A percentile compares a stretch with the other conserved stretches of the same genome.
These are phyloP conservation scores for Tupaia tana DNA, from an alignment of 2,113 vertebrate genomes.

Conservation along the genomic window DNA sequence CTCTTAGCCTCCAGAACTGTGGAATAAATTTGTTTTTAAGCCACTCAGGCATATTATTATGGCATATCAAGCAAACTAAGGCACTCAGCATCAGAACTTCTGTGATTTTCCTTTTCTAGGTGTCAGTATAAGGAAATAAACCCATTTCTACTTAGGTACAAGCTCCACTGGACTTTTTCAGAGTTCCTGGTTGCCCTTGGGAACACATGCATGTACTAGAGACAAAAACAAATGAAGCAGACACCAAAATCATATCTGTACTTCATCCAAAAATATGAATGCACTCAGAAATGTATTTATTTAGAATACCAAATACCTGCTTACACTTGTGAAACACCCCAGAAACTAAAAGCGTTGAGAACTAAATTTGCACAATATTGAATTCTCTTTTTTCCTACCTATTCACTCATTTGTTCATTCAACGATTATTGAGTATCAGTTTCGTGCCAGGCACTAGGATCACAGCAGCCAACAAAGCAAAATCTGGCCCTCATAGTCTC, in stretches of 20 bases:
- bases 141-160: not conserved
- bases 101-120: not conserved
- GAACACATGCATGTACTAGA: not conserved
- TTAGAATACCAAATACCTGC: conserved; percentile 15
- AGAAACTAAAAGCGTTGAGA: not conserved
- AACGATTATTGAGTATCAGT: not conserved
- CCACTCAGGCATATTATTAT: not conserved
- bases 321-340: not conserved
- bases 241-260: not conserved
- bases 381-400: not conserved
- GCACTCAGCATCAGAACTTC: not conserved
- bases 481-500: not conserved
- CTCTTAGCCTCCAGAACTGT: not conserved
- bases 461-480: not conserved
- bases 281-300: conserved; percentile 1
- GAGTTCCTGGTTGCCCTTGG: not conserved
- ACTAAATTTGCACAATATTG: not conserved
- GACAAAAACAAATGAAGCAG: not conserved
- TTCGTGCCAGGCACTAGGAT: not conserved
- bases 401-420: not conserved
- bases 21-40: not conserved
- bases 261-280: conserved; percentile 19
- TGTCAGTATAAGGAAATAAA: conserved; percentile 29
- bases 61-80: not conserved
- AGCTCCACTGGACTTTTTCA: not conserved